Conservation (phyloP, 1,140 invertebrate genomes). For the Trichonephila inaurata region DNA sequence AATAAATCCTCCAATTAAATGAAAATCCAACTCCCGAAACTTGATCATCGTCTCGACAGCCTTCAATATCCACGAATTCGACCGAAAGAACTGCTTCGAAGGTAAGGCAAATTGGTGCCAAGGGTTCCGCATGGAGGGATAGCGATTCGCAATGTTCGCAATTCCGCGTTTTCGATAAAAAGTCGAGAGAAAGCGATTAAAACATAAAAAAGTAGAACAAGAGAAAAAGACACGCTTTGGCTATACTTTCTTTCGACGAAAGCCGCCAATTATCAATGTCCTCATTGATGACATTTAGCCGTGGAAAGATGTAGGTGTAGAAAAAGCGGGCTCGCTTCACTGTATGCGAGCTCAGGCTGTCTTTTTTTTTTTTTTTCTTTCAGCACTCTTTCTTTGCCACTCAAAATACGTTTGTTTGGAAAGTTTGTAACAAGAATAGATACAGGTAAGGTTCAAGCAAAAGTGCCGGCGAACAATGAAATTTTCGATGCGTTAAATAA, state of each 20-base stretch:
- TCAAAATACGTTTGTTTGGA: not conserved
- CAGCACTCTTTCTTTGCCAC: not conserved
- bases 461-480: not conserved
- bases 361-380: no score
- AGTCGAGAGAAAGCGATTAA: slow-evolving; percentile 29
- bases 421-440: not conserved
- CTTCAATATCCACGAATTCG: not conserved
- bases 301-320: slow-evolving; percentile 33
- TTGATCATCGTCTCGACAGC: not conserved
- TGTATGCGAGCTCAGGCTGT: not conserved
- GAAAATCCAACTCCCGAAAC: not conserved
- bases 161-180: slow-evolving; percentile 68
- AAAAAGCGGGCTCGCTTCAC: not conserved
- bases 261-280: slow-evolving; percentile 52
- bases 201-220: slow-evolving; percentile 50
- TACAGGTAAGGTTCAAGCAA: not conserved
- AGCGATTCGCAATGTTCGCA: not conserved
- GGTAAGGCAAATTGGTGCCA: slow-evolving; percentile 9
- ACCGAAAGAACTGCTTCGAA: not conserved
- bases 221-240: not conserved
- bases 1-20: not conserved
- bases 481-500: not conserved
- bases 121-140: not conserved
- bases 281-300: slow-evolving; percentile 14
- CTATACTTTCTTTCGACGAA: slow-evolving; percentile 39